A percentile compares a stretch with the other conserved stretches of the same genome.
Conservation (phyloP, 2,113 vertebrate genomes). For the Microcebus tavaratra region DNA sequence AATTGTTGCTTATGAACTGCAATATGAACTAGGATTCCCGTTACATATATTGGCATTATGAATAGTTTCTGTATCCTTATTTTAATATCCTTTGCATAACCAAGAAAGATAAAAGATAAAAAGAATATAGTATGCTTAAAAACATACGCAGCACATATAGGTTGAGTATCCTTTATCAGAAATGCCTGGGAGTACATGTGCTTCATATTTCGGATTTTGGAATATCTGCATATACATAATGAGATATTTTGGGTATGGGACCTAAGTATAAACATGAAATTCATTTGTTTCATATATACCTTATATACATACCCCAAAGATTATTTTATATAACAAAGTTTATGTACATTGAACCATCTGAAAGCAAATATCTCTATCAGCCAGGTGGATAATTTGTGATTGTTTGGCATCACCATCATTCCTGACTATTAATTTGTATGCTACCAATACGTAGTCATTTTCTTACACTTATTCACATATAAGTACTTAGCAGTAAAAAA, state of each 20-base stretch:
- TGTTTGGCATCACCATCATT: background rate
- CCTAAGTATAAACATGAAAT: background rate
- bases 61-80: background rate
- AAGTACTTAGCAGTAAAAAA: too few species aligned
- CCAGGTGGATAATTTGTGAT: background rate
- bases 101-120: background rate
- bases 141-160: background rate
- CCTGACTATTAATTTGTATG: background rate
- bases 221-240: background rate
- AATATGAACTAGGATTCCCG: background rate
- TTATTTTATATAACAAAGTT: background rate
- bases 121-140: constrained; percentile 2
- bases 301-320: background rate
- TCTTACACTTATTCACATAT: background rate
- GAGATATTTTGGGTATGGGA: background rate
- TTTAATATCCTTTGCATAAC: background rate
- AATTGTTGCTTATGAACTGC: background rate
- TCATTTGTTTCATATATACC: background rate
- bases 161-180: background rate
- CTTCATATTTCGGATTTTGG: background rate
- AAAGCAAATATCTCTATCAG: background rate
- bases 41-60: background rate
- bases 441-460: background rate
- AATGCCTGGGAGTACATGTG: background rate
- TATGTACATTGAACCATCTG: background rate